Base-by-base conservation (phyloP, 2,888 invertebrate species). In the Branchellion lobata region DNA sequence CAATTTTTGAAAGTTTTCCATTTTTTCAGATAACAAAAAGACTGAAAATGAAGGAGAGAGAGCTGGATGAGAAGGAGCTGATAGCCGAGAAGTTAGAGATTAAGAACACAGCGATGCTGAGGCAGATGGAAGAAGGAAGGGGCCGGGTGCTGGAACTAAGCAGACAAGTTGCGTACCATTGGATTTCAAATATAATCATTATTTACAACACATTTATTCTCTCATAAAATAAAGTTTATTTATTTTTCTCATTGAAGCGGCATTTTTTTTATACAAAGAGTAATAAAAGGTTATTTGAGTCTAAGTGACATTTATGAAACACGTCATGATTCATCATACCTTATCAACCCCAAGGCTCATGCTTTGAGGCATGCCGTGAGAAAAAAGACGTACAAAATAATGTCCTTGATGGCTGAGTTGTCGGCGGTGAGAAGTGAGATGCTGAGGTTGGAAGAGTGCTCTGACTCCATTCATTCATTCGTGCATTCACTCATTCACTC, bases 391-490 rank as follows among this genome's bases (percentile, higher is more conserved):
- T 84, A 86, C 57, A 86, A 87, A 81, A 87, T 88, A 86, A 88
- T 87, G 87, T 86, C 87, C 0, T 83, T 85, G 81, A 86, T 87
- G 40, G 86, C 87, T 0, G 88, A 88, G 82, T 84, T 88, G 78
- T 87, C 88, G 31, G 87, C 88, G 86, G 85, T 86, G 80, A 87
- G 87, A 82, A 87, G 87, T 0, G 84, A 85, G 57, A 85, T 86
- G 3, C 65, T 82, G 0, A 33, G 14, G 27, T 65, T 61, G 65
- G 29, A n/a, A n/a, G n/a, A n/a, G n/a, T n/a, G n/a, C n/a, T n/a
- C n/a, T n/a, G n/a, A n/a, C n/a, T n/a, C n/a, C n/a, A n/a, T n/a
- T n/a, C n/a, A n/a, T n/a, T n/a, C n/a, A n/a, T n/a, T n/a, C n/a
- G n/a, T n/a, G n/a, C n/a, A n/a, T n/a, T n/a, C n/a, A n/a, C n/a